Conservation (phyloP, 2,888 invertebrate species). For the Drosophila macrospina region DNA sequence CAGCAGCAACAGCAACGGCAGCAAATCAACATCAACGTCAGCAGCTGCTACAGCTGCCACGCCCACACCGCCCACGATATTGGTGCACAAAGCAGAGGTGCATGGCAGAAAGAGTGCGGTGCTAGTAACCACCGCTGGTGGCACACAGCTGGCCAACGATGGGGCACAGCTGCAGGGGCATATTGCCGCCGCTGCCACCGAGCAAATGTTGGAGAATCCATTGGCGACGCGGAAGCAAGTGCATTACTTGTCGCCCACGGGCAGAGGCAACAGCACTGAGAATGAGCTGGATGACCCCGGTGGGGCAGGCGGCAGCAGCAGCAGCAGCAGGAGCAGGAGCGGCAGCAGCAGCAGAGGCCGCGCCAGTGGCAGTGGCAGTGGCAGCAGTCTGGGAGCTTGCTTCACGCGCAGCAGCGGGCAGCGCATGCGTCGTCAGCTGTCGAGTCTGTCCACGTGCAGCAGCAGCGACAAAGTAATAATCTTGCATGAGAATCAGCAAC, state of each 20-base stretch:
- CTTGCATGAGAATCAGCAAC: slow-evolving; percentile 65
- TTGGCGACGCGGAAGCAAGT: slow-evolving; percentile 56
- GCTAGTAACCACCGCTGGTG: slow-evolving; percentile 57
- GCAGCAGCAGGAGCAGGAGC: not conserved
- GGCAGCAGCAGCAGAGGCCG: slow-evolving; percentile 1
- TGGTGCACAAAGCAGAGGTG: slow-evolving; percentile 81
- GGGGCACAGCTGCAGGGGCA: slow-evolving; percentile 35
- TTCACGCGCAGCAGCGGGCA: slow-evolving; percentile 31
- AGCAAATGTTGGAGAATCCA: slow-evolving; percentile 39
- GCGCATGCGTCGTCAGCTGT: slow-evolving; percentile 71
- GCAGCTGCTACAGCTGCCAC: slow-evolving; percentile 55
- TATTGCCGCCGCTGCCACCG: slow-evolving; percentile 30
- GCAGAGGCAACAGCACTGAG: slow-evolving; percentile 24
- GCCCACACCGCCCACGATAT: slow-evolving; percentile 69
- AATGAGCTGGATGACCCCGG: slow-evolving; percentile 48
- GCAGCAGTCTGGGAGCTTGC: slow-evolving; percentile 32
- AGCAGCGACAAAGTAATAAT: slow-evolving; percentile 83
- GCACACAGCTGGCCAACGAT: slow-evolving; percentile 47
- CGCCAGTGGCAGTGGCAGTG: slow-evolving; percentile 14
- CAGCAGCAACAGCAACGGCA: slow-evolving; percentile 51
- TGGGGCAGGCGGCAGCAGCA: slow-evolving; percentile 21
- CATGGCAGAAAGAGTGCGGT: slow-evolving; percentile 68
- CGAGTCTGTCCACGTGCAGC: slow-evolving; percentile 64
- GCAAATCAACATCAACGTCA: slow-evolving; percentile 32
- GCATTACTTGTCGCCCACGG: slow-evolving; percentile 52